A percentile compares a stretch with the other conserved stretches of the same genome.
Conservation (phyloP, 2,888 invertebrate genomes). For the Coelopa pilipes region DNA sequence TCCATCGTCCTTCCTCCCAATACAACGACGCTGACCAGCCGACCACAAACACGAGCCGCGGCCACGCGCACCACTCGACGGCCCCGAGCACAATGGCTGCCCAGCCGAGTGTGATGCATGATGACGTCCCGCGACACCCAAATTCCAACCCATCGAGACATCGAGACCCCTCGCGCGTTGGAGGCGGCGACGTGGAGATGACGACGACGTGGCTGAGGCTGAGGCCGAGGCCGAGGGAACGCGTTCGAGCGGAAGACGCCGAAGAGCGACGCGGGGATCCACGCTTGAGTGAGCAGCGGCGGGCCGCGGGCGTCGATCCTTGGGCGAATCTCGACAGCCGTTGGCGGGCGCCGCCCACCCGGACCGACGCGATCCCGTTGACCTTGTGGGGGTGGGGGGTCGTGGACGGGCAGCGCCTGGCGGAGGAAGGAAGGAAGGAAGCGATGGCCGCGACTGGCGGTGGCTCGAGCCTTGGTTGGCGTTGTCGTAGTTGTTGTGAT, state of each 20-base stretch:
- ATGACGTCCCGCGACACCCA: no score
- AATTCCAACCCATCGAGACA: no score
- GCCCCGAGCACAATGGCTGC: no score
- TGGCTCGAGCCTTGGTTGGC: no score
- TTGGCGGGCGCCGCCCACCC: slow-evolving; percentile 48
- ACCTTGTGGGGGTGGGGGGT: neutral
- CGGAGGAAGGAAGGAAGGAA: neutral
- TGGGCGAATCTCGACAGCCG: slow-evolving; percentile 53
- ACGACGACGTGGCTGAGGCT: neutral
- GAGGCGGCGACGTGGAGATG: neutral
- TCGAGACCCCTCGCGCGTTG: no score
- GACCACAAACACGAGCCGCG: no score
- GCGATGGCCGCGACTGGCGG: no score
- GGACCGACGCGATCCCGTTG: neutral
- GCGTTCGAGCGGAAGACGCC: neutral
- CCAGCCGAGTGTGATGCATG: no score
- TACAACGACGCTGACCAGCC: no score
- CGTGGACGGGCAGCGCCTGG: neutral
- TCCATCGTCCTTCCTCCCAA: no score
- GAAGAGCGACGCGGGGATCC: no score
- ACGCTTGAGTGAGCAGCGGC: slow-evolving; percentile 24
- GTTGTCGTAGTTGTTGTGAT: neutral
- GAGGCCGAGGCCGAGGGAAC: neutral
- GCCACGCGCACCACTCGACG: no score
- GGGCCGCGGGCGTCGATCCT: slow-evolving; percentile 30